Percentiles rank a stretch among this genome's conserved stretches.
Conservation (phyloP, 2,888 invertebrate species). For the Heliconius charithonia region DNA sequence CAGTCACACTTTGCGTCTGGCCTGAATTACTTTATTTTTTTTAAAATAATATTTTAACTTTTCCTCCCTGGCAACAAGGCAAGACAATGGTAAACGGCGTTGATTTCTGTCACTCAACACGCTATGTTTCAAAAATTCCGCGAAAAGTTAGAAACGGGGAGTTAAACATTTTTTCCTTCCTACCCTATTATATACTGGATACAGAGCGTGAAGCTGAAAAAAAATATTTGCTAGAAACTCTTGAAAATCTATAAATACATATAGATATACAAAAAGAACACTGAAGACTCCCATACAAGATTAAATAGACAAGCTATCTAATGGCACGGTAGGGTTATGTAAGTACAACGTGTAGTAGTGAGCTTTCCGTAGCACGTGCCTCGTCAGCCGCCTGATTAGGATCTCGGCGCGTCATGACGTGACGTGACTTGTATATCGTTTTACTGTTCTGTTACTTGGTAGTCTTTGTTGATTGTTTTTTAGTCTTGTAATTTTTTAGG, state of each 20-base stretch:
- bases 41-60: too few relatives aligned
- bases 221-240: too few relatives aligned
- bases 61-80: too few relatives aligned
- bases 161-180: too few relatives aligned
- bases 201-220: too few relatives aligned
- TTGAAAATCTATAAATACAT: background rate
- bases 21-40: too few relatives aligned
- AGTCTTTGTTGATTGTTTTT: background rate
- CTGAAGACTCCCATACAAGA: background rate
- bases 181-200: too few relatives aligned
- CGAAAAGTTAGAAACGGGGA: too few relatives aligned
- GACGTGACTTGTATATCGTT: slow-evolving; percentile 31
- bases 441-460: slow-evolving; percentile 6
- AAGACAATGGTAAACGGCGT: too few relatives aligned
- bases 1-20: too few relatives aligned
- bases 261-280: background rate
- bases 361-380: slow-evolving; percentile 27
- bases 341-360: slow-evolving; percentile 10
- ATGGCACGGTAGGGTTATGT: slow-evolving; percentile 4
- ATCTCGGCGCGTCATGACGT: slow-evolving; percentile 30
- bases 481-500: background rate
- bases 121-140: too few relatives aligned
- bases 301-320: background rate
- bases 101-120: too few relatives aligned
- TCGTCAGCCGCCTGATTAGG: slow-evolving; percentile 36